Evolutionary conservation across 2,888 invertebrate species (phyloP), one percentile per base, ranked within the genome.

Genomic region (Mythimna ferrago): DNA sequence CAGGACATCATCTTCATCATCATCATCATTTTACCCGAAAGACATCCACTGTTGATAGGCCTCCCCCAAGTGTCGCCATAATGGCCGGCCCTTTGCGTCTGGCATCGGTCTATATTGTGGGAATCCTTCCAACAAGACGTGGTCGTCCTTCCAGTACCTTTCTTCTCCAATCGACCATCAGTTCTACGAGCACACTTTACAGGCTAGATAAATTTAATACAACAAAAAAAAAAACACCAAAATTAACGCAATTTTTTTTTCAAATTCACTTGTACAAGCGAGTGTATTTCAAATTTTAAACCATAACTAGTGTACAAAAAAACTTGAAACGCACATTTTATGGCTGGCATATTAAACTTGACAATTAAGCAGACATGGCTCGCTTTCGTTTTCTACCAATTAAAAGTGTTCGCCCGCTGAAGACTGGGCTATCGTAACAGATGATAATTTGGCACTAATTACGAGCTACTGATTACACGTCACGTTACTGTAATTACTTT

Each of bases 351-450:
- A 80, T 65, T 61, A 81, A 75, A 76, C 66, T 72, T 81, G 78
- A 80, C 77, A 76, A 78, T 81, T 78, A 79, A 65, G 11, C 65
- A 62, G 51, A 54, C 60, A 60, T 67, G 9, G 60, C 48, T 16
- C n/a, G 84, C 89, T 89, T 89, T 89, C 89, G 41, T 87, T 89
- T 89, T 89, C 78, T 73, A 65, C 88, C 88, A 85, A 88, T 89
- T 89, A 89, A 88, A 87, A 86, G 64, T 83, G 71, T 80, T 77
- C 80, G 77, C 77, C 76, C 48, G 57, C 66, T 84, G 72, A 58
- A 80, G 80, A 71, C 72, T 48, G 66, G 44, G 21, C 56, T 70
- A 68, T 70, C 61, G 69, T 78, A 69, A 80, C 11, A 72, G 61
- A 81, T 83, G 70, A 86, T 87, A 86, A 85, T 85, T 86, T 74